These are phyloP conservation scores for Cynopterus sphinx DNA, from an alignment of 2,797 vertebrate genomes.

Conservation along the genomic window DNA sequence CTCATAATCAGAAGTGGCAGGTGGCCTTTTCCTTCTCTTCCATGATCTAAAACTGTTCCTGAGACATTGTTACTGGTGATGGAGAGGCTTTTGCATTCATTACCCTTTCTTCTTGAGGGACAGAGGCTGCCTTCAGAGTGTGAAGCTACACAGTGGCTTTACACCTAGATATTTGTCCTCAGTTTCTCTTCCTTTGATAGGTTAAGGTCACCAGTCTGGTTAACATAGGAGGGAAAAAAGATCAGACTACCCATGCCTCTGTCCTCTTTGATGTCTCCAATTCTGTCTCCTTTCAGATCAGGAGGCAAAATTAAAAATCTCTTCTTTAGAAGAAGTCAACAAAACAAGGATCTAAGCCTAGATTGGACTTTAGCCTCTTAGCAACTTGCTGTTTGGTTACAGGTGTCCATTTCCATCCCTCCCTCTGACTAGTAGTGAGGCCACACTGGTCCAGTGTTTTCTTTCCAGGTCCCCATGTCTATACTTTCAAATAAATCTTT, in stretches of 20 bases:
- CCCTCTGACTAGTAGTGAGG: not conserved
- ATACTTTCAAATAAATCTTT: conserved; percentile 1
- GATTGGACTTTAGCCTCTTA: not conserved
- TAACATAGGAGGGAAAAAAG: not conserved
- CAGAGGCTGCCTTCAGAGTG: not conserved
- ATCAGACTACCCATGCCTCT: conserved; percentile 5
- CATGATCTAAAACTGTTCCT: not conserved
- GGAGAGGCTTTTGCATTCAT: not conserved
- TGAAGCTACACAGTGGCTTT: not conserved
- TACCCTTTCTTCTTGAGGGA: not conserved
- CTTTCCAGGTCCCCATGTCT: not conserved
- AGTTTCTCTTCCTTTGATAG: not conserved
- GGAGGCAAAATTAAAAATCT: conserved; percentile 42
- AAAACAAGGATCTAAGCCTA: conserved; percentile 17
- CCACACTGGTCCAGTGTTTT: not conserved
- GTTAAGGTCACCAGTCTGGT: not conserved
- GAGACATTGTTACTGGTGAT: not conserved
- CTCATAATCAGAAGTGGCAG: not conserved
- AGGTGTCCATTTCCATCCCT: not conserved
- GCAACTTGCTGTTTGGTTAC: not conserved
- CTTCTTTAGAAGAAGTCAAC: conserved; percentile 41
- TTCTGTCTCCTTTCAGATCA: not conserved
- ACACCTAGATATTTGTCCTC: not conserved
- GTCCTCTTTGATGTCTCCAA: not conserved
- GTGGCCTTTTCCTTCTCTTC: not conserved